Evolutionary conservation across 2,797 vertebrate genomes (phyloP).

Genomic region (Morus bassanus): DNA sequence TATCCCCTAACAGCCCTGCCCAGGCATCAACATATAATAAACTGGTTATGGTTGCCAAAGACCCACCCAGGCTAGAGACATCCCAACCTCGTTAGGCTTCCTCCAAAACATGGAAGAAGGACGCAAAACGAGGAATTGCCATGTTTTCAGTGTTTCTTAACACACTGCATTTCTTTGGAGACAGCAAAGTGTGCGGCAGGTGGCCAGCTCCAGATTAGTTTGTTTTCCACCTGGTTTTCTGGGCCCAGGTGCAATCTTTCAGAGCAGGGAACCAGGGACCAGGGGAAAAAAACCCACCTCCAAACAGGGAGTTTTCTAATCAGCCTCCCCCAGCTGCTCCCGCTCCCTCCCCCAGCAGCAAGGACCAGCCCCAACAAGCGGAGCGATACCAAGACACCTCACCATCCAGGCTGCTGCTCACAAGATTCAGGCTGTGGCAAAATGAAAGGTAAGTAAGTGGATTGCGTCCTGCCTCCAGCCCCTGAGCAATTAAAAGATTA

Average conservation of each 20-base stretch:
- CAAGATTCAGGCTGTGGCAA: not conserved
- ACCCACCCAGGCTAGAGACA: not conserved
- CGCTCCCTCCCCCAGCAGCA: not conserved
- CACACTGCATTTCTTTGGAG: not conserved
- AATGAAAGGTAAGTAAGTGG: not conserved
- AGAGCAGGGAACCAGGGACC: not conserved
- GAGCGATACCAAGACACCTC: accelerated
- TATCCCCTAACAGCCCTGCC: not conserved
- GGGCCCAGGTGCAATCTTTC: not conserved
- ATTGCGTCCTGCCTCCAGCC: not conserved
- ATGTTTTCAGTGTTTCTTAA: not conserved
- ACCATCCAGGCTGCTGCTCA: not conserved
- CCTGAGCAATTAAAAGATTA: conserved; percentile 43
- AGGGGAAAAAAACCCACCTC: not conserved
- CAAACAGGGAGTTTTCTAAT: not conserved
- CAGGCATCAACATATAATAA: not conserved
- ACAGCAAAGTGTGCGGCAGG: accelerated
- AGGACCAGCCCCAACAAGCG: not conserved
- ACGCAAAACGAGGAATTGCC: not conserved
- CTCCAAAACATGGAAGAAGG: not conserved
- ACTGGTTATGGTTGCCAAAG: not conserved
- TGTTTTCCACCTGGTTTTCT: not conserved
- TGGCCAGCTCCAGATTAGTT: not conserved
- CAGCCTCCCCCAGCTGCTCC: not conserved
- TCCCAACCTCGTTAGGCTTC: not conserved